Base-by-base conservation (phyloP, 2,888 invertebrate species). In the Agrotis puta region DNA sequence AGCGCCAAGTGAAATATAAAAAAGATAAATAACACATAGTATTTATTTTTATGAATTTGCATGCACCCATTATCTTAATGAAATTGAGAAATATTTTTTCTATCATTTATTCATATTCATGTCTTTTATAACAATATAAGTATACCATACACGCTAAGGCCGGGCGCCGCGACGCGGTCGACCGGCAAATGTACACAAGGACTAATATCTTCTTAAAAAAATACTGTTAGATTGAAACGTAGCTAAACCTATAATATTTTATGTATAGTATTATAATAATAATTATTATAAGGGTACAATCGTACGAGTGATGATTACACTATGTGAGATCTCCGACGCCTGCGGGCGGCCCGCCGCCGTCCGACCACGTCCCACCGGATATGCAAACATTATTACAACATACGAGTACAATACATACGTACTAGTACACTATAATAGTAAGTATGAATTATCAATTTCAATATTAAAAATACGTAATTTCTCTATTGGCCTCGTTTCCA, bases 151-250 rank as follows among this genome's bases (percentile, higher is more conserved):
- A 94, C 92, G 91, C 95, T 95, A 95, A 92, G 91, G 88, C 92
- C 93, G 91, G 93, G 83, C 92, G 89, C 92, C 92, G 91, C 92
- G 91, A 88, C 77, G 91, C 93, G 91, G 90, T 85, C 93, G 90
- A 84, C 94, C 94, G 91, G 91, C 91, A 92, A 79, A 94, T 95
- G 92, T 95, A 95, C 95, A 95, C 94, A 89, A 95, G 95, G 94
- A 94, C 95, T 95, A 95, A 96, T 96, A 96, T 96, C 95, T 95
- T 95, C 94, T 95, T 96, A 96, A 95, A 96, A 96, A 96, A 96
- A 96, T 96, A 96, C 96, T 95, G 95, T 96, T 96, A 96, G 95
- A 95, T 95, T 95, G 96, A 95, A 96, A 96, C 92, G 93, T 94
- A 94, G 95, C 95, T 95, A 95, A 94, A 91, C 93, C 95, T 96